These are phyloP conservation scores for Microhierax caerulescens DNA, from an alignment of 2,797 vertebrate genomes.

Conservation along the genomic window DNA sequence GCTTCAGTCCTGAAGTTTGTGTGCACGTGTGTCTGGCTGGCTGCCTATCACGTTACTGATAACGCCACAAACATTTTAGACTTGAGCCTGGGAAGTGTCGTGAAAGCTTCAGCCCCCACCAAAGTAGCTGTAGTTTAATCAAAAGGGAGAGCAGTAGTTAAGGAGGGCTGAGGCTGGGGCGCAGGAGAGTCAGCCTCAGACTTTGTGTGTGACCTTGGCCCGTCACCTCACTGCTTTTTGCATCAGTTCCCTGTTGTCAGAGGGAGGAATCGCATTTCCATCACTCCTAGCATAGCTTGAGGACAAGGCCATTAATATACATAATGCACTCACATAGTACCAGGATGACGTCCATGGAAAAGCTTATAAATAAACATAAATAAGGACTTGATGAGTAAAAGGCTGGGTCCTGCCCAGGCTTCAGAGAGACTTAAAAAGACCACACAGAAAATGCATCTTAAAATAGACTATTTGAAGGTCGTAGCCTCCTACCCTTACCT, in stretches of 20 bases:
- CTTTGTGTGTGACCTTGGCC: background rate
- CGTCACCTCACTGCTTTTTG: background rate
- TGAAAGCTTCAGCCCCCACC: background rate
- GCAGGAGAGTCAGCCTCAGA: background rate
- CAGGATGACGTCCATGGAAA: slow-evolving; percentile 39
- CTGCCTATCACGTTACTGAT: background rate
- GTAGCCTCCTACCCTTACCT: slow-evolving; percentile 55
- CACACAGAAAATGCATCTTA: slow-evolving; percentile 62
- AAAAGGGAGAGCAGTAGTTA: background rate
- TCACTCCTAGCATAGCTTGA: slow-evolving; percentile 22
- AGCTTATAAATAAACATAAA: slow-evolving; percentile 73
- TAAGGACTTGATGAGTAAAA: slow-evolving; percentile 51
- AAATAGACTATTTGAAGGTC: slow-evolving; percentile 65
- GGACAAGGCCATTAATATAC: slow-evolving; percentile 65
- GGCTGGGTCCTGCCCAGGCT: slow-evolving; percentile 51
- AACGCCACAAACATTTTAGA: background rate
- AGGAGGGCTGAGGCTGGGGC: background rate
- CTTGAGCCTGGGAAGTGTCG: background rate
- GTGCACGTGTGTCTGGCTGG: background rate
- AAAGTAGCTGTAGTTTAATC: background rate
- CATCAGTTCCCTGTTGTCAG: background rate
- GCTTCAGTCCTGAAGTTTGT: background rate
- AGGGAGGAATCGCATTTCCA: background rate
- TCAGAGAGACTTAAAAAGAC: slow-evolving; percentile 54
- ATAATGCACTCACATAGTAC: slow-evolving; percentile 34